A percentile compares a stretch with the other conserved stretches of the same genome.
These are phyloP conservation scores for Cerastis rubricosa DNA, from an alignment of 2,888 invertebrate species.

Conservation along the genomic window DNA sequence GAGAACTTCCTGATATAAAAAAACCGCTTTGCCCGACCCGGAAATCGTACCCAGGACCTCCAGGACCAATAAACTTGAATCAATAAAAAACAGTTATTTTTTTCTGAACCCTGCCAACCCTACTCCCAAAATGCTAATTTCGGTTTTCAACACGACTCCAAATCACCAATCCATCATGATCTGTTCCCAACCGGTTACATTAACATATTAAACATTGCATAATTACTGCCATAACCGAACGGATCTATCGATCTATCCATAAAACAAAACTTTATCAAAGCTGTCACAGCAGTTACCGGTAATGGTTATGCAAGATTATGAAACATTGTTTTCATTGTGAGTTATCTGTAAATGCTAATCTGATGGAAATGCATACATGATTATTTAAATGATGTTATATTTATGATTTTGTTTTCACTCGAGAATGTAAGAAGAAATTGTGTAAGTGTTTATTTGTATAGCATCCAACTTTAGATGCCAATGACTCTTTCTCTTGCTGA, in stretches of 20 bases:
- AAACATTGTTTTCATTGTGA: conserved; percentile 25
- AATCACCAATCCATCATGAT: conserved; percentile 48
- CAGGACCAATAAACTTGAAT: background rate
- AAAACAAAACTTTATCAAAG: conserved; percentile 36
- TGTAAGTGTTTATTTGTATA: conserved; percentile 10
- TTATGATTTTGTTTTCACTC: conserved; percentile 40
- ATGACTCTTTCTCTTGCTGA: background rate
- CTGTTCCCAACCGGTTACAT: conserved; percentile 31
- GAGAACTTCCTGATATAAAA: no score
- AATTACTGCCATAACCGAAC: conserved; percentile 30
- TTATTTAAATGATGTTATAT: conserved; percentile 42
- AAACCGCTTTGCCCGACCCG: no score
- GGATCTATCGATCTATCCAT: conserved; percentile 32
- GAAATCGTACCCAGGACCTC: no score
- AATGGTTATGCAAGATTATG: conserved; percentile 37
- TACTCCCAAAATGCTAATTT: conserved; percentile 14
- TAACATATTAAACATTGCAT: conserved; percentile 53
- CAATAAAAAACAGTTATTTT: no score
- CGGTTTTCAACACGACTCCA: conserved; percentile 26
- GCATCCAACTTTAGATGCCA: background rate
- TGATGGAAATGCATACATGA: conserved; percentile 1
- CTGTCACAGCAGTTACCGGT: conserved; percentile 29
- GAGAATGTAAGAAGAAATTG: conserved; percentile 7
- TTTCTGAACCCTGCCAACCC: conserved; percentile 8
- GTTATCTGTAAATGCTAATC: conserved; percentile 36